Evolutionary conservation across 1,140 invertebrate species (phyloP).

Genomic region (Nasonia vitripennis): DNA sequence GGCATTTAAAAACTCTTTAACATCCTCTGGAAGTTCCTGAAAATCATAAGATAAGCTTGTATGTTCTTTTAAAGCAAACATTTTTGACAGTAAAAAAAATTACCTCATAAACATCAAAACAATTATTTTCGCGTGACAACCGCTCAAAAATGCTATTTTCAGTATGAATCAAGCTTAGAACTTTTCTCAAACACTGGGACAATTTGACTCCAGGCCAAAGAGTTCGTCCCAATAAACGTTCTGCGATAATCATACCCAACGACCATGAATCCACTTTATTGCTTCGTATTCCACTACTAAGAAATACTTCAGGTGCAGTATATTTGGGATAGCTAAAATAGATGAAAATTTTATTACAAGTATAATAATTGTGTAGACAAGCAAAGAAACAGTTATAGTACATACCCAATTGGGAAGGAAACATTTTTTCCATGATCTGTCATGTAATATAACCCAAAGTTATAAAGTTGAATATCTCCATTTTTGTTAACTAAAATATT

Average conservation of each 20-base stretch:
- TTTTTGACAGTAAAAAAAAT: slow-evolving; percentile 41
- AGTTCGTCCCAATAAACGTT: slow-evolving; percentile 80
- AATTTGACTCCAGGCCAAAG: slow-evolving; percentile 85
- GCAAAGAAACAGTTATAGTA: slow-evolving; percentile 29
- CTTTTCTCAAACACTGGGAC: slow-evolving; percentile 83
- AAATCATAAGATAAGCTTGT: slow-evolving; percentile 37
- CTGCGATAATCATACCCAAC: slow-evolving; percentile 89
- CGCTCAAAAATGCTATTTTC: slow-evolving; percentile 81
- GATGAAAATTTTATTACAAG: slow-evolving; percentile 45
- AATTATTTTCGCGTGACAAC: slow-evolving; percentile 86
- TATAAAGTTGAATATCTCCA: slow-evolving; percentile 89
- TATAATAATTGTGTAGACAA: background rate
- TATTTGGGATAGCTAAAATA: slow-evolving; percentile 83
- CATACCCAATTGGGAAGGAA: slow-evolving; percentile 92
- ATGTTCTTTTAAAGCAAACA: slow-evolving; percentile 57
- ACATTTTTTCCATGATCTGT: slow-evolving; percentile 89
- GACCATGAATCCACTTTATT: slow-evolving; percentile 93
- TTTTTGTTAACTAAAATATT: slow-evolving; percentile 88
- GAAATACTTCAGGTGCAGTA: slow-evolving; percentile 89
- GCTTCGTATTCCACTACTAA: slow-evolving; percentile 77
- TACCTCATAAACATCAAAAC: slow-evolving; percentile 80
- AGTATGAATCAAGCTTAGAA: slow-evolving; percentile 81
- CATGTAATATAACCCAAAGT: slow-evolving; percentile 95
- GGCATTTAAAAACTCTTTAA: slow-evolving; percentile 80
- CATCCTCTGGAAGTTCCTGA: slow-evolving; percentile 77